Evolutionary conservation across 2,888 invertebrate species (phyloP).

Genomic region (Thereva nobilitata): DNA sequence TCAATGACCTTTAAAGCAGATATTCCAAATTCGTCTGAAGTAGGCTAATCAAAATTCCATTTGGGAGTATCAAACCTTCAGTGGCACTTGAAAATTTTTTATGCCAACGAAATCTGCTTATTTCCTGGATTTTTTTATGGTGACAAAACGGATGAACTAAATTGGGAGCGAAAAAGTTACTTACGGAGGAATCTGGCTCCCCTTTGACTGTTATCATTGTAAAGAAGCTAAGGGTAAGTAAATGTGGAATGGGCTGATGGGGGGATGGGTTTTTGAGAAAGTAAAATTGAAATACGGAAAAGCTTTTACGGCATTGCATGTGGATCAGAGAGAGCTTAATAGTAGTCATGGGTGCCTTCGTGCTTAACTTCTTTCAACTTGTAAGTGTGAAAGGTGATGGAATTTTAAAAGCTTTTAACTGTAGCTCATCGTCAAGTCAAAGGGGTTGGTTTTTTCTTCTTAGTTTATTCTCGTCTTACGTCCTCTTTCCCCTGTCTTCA

Average conservation of each 20-base stretch:
- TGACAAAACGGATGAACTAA: slow-evolving; percentile 38
- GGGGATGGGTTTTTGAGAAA: slow-evolving; percentile 19
- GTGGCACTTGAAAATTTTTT: slow-evolving; percentile 11
- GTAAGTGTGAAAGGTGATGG: slow-evolving; percentile 41
- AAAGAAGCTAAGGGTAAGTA: slow-evolving; percentile 9
- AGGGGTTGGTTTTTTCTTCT: slow-evolving; percentile 21
- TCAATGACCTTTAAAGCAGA: too few relatives aligned
- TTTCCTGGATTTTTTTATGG: slow-evolving; percentile 35
- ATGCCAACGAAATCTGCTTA: slow-evolving; percentile 32
- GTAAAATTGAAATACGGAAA: slow-evolving; percentile 38
- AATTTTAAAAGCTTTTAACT: slow-evolving; percentile 42
- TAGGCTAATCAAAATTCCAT: not conserved
- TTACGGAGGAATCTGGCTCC: slow-evolving; percentile 12
- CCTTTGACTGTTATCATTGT: slow-evolving; percentile 11
- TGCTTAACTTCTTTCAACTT: slow-evolving; percentile 35
- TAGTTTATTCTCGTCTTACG: not conserved
- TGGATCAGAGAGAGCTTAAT: slow-evolving; percentile 25
- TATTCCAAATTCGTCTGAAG: not conserved
- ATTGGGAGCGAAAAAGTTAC: slow-evolving; percentile 36
- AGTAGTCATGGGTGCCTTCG: slow-evolving; percentile 35
- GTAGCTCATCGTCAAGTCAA: slow-evolving; percentile 35
- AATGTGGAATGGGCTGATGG: too few relatives aligned
- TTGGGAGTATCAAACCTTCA: slow-evolving; percentile 1
- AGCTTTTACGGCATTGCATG: slow-evolving; percentile 40
- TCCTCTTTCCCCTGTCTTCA: not conserved